These are phyloP conservation scores for Pocillopora damicornis DNA, from an alignment of 64 coral and sea anemone genomes.

Conservation along the genomic window DNA sequence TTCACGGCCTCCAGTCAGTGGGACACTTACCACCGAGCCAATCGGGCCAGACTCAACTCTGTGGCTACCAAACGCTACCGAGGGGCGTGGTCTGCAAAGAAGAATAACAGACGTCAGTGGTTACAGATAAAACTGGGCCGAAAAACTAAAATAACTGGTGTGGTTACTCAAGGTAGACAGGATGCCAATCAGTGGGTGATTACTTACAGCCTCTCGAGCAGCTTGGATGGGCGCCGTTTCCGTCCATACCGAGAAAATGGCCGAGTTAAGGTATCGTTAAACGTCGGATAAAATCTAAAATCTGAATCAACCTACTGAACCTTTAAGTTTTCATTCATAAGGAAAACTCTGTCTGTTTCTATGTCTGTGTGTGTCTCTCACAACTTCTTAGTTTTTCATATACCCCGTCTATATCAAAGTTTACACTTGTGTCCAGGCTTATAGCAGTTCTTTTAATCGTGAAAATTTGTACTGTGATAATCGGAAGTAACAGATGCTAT, in stretches of 20 bases:
- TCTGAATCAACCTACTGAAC: too few relatives aligned
- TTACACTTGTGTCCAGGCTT: too few relatives aligned
- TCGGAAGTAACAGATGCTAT: too few relatives aligned
- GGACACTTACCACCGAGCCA: constrained; percentile 20
- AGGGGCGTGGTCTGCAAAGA: constrained; percentile 30
- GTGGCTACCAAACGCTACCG: constrained; percentile 19
- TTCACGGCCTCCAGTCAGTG: constrained; percentile 21
- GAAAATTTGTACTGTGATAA: too few relatives aligned
- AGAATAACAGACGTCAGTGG: constrained; percentile 27
- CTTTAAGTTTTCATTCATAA: too few relatives aligned
- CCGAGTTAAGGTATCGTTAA: constrained; percentile 8
- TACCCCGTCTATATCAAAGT: too few relatives aligned
- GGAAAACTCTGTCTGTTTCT: too few relatives aligned
- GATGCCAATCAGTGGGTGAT: constrained; percentile 11
- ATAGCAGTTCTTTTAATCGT: too few relatives aligned
- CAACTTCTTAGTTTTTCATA: too few relatives aligned
- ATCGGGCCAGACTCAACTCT: constrained; percentile 6
- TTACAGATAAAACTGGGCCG: constrained; percentile 5
- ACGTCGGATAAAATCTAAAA: too few relatives aligned
- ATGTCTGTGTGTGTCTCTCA: too few relatives aligned
- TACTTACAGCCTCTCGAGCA: background rate
- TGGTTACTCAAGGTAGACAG: constrained; percentile 28
- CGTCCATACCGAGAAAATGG: constrained; percentile 21
- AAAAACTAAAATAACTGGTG: constrained; percentile 24
- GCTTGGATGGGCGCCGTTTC: constrained; percentile 13